A percentile compares a stretch with the other conserved stretches of the same genome.
Evolutionary conservation across 2,797 vertebrate genomes (phyloP).

Genomic region (Crenichthys baileyi): DNA sequence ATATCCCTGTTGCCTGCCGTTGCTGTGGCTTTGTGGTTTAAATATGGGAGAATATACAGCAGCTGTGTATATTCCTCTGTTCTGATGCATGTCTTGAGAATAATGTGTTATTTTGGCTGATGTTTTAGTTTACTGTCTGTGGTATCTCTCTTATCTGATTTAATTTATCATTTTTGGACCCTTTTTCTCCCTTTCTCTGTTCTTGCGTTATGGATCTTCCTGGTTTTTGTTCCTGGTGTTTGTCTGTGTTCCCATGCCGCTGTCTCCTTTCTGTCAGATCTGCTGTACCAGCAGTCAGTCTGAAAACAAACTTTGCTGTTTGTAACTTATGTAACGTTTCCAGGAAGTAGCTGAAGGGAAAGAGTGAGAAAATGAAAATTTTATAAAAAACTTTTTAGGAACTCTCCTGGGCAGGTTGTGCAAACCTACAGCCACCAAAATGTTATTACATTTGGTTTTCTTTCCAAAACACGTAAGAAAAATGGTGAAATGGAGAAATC

Average conservation of each 20-base stretch:
- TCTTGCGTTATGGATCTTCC: constrained; percentile 38
- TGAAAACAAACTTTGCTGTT: constrained; percentile 25
- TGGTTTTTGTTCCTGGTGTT: constrained; percentile 46
- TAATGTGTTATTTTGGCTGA: constrained; percentile 43
- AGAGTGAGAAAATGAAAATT: neutral
- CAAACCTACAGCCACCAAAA: neutral
- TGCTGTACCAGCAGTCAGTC: constrained; percentile 32
- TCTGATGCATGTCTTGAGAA: constrained; percentile 63
- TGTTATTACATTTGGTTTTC: no score
- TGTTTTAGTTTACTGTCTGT: constrained; percentile 28
- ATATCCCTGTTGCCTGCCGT: constrained; percentile 30
- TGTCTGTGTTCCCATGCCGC: constrained; percentile 35
- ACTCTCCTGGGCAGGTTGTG: neutral
- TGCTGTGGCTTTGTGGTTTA: constrained; percentile 50
- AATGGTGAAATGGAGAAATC: neutral
- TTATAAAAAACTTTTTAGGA: neutral
- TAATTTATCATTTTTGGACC: constrained; percentile 5
- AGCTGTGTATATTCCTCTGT: constrained; percentile 52
- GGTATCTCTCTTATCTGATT: constrained; percentile 23
- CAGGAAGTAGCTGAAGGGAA: neutral
- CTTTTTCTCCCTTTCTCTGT: constrained; percentile 5
- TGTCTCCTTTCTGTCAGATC: constrained; percentile 45
- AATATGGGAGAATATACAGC: constrained; percentile 49
- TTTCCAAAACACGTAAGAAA: no score
- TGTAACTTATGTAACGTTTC: neutral